Evolutionary conservation across 2,113 vertebrate genomes (phyloP).

Genomic region (Oreochromis tanganicae): DNA sequence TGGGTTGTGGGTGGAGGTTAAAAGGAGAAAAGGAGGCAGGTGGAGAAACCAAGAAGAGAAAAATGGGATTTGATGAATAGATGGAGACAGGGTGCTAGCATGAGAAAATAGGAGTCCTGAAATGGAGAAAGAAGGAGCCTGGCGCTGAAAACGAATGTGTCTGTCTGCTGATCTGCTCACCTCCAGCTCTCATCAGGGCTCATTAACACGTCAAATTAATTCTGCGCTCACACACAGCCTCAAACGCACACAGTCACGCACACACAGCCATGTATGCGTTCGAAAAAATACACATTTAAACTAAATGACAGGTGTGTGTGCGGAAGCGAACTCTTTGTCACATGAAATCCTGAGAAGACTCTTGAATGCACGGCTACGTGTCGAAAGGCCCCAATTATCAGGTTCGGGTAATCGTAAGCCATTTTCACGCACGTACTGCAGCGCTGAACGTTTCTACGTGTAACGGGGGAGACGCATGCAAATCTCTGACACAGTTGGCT

Average conservation of each 20-base stretch:
- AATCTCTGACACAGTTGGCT: neutral
- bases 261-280: neutral
- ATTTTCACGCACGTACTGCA: neutral
- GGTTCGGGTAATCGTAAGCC: neutral
- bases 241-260: neutral
- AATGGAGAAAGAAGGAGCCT: slow-evolving; percentile 37
- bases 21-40: slow-evolving; percentile 27
- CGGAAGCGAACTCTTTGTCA: neutral
- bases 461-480: neutral
- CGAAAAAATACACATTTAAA: neutral
- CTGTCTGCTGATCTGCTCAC: slow-evolving; percentile 48
- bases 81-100: slow-evolving; percentile 39
- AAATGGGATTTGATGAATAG: slow-evolving; percentile 57
- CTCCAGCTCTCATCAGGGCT: slow-evolving; percentile 54
- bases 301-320: neutral
- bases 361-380: neutral
- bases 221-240: neutral
- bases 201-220: slow-evolving; percentile 48
- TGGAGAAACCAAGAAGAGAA: slow-evolving; percentile 13
- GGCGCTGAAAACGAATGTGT: slow-evolving; percentile 49
- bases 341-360: neutral
- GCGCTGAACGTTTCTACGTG: neutral
- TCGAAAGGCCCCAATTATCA: neutral
- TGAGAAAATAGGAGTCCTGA: slow-evolving; percentile 51
- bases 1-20: neutral